phyloP scores from a whole-genome alignment of 53 echinoderm and acorn worm species.

The Astropecten irregularis region DNA sequence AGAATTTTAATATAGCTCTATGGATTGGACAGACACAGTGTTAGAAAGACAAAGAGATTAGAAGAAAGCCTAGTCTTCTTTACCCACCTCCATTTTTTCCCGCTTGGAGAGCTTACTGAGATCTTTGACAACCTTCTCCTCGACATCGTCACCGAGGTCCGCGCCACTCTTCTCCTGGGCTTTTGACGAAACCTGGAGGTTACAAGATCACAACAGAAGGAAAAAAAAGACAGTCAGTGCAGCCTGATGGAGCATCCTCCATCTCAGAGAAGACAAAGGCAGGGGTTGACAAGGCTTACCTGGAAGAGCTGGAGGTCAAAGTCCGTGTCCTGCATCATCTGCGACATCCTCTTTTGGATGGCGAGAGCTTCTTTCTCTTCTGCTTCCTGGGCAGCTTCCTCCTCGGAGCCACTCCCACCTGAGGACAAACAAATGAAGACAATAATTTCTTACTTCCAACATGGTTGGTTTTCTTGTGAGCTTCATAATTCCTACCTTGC shows the following conservation, averaged over 20 bases:
- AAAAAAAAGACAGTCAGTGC: too few relatives aligned
- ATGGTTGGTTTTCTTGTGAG: constrained; percentile 4
- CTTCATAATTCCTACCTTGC: too few relatives aligned
- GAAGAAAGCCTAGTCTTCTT: background rate
- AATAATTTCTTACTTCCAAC: background rate
- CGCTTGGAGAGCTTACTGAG: constrained; percentile 87
- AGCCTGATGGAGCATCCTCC: too few relatives aligned
- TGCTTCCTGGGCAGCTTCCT: constrained; percentile 81
- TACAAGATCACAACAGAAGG: background rate
- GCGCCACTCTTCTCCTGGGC: constrained; percentile 26
- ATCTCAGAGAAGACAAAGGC: too few relatives aligned
- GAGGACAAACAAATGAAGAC: background rate
- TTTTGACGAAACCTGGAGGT: constrained; percentile 25
- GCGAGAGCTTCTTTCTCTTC: constrained; percentile 94
- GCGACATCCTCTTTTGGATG: constrained; percentile 90
- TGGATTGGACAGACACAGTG: too few relatives aligned
- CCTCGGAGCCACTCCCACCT: constrained; percentile 83
- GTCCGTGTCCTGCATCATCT: constrained; percentile 89
- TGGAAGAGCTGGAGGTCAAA: constrained; percentile 87
- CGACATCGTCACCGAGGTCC: constrained; percentile 38
- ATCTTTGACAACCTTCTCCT: constrained; percentile 81
- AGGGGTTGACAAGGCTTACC: constrained; percentile 44
- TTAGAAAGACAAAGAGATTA: background rate
- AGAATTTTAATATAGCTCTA: too few relatives aligned
- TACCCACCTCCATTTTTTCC: constrained; percentile 82